Base-by-base conservation (phyloP, 2,113 vertebrate species). In the Pomatorhinus ruficollis region DNA sequence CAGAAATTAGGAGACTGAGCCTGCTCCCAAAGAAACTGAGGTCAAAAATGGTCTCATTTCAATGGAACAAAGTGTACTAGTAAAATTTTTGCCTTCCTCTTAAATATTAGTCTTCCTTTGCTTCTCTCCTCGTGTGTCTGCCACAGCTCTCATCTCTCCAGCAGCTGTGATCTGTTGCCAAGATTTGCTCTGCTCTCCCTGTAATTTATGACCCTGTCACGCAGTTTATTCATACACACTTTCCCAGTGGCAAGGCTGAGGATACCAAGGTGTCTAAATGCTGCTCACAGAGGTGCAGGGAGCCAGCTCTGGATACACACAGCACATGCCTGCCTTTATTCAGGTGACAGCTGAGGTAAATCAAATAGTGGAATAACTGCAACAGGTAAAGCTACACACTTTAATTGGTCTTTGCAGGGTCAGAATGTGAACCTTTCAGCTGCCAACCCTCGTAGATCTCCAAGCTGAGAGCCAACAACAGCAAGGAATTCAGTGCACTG, bases 131-230 rank as follows among this genome's bases (percentile, higher is more conserved):
- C 84, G 59, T 90, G 85, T 86, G 82, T 90, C 90, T 95, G 80
- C 94, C 93, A 94, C 68, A 74, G 83, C 81, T 81, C 83, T 84
- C 89, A 71, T 93, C 81, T 69, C 61, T 82, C 31, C 61, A 82
- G 66, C 69, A 90, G 90, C 87, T 94, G 37, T 95, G 92, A 95
- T 95, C 87, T 90, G 66, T 60, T 90, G 93, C 94, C 93, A 97
- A 96, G 90, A 40, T 95, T 82, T 93, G 54, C 77, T 94, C 68
- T 92, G 1, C 79, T 88, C 47, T 80, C 82, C 33, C 4, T 40
- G 54, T 94, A 88, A 96, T 96, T 96, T 90, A 96, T 91, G 93
- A 66, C 59, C 45, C 63, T 91, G 95, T 93, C 92, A 75, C 11
- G 52, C 63, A 86, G 88, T 87, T 94, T 88, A 85, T 90, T 90